A percentile compares a stretch with the other conserved stretches of the same genome.
phyloP scores from a whole-genome alignment of 2,113 vertebrate genomes.

The Cacatua alba region DNA sequence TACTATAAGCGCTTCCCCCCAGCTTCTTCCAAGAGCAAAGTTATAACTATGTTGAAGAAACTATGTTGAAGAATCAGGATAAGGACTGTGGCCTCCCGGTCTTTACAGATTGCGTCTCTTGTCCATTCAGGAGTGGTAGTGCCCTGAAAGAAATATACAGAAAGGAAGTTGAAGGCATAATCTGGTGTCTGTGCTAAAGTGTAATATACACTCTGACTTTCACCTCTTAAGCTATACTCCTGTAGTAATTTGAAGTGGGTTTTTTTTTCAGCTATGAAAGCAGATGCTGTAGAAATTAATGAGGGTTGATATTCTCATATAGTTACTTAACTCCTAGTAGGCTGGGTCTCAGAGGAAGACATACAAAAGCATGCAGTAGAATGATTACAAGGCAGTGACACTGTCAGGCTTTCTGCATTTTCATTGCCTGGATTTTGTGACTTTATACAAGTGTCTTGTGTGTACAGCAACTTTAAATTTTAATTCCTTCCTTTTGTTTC shows the following conservation, averaged over 20 bases:
- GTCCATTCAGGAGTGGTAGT: not conserved
- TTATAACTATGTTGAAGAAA: not conserved
- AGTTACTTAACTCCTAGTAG: not conserved
- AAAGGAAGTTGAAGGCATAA: not conserved
- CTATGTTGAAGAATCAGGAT: not conserved
- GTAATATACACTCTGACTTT: not conserved
- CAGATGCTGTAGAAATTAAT: not conserved
- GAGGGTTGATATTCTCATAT: not conserved
- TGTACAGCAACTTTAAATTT: not conserved
- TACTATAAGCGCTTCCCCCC: not conserved
- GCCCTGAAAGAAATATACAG: not conserved
- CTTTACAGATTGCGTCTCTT: not conserved
- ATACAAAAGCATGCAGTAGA: not conserved
- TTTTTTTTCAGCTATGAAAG: not conserved
- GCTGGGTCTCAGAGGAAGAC: not conserved
- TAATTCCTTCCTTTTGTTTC: not conserved
- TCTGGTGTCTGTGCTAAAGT: rapidly evolving
- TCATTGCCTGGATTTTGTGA: not conserved
- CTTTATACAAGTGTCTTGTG: not conserved
- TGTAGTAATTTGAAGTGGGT: not conserved
- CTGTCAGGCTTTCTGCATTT: not conserved
- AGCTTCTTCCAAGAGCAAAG: not conserved
- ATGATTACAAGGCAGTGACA: not conserved
- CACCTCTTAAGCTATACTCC: not conserved
- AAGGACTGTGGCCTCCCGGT: not conserved